Percentiles rank a stretch among this genome's conserved stretches.
Conservation (phyloP, 2,113 vertebrate genomes). For the Crocuta crocuta region DNA sequence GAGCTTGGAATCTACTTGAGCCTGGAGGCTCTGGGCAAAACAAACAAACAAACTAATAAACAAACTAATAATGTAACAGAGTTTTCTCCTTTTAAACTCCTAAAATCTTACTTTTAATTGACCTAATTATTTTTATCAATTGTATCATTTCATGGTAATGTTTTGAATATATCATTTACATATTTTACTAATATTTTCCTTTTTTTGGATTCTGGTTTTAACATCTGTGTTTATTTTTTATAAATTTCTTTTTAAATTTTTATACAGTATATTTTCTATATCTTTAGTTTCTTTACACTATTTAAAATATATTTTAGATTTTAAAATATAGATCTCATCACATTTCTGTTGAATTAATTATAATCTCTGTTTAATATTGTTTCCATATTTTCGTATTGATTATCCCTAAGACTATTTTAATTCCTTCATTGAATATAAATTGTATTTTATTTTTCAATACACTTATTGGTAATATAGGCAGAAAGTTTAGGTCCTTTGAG, state of each 20-base stretch:
- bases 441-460: neutral
- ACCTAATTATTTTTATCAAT: neutral
- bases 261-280: neutral
- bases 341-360: neutral
- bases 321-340: neutral
- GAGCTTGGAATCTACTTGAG: neutral
- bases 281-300: neutral
- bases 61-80: neutral
- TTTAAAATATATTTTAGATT: neutral
- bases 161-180: neutral
- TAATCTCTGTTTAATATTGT: neutral
- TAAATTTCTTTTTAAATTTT: neutral
- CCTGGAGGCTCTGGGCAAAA: neutral
- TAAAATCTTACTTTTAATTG: neutral
- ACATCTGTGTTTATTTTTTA: neutral
- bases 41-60: neutral
- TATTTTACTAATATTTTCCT: neutral
- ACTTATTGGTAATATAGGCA: neutral
- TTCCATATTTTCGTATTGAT: neutral
- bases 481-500: neutral
- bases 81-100: neutral
- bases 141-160: neutral
- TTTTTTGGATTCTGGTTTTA: neutral
- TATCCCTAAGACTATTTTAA: neutral
- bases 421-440: neutral